Evolutionary conservation across 1,140 invertebrate species (phyloP), one percentile per base, ranked within the genome.

Genomic region (Drosophila seguyi): DNA sequence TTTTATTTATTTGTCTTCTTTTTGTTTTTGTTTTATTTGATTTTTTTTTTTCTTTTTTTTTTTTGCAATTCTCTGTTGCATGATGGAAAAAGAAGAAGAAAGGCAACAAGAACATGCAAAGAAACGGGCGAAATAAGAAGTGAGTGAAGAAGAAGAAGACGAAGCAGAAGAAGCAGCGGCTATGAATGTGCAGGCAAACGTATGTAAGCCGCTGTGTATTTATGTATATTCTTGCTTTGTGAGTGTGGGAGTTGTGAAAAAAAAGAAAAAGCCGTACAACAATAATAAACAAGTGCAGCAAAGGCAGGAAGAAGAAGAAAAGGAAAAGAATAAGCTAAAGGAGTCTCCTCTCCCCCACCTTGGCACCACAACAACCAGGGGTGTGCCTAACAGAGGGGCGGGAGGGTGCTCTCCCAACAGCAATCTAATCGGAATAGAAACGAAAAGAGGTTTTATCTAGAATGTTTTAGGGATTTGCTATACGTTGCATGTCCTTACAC

Each of bases 61-160:
- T 66, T 76, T 66, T 71, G 62, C 63, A 68, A 27, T 55, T 66
- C 72, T 75, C 72, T 75, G 73, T 75, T 75, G 73, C 73, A 75
- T 75, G 67, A 68, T 63, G 59, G 65, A 78, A 66, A 71, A 78
- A 69, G 65, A 66, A 77, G 74, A 78, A 66, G 56, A 78, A 77
- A 77, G 57, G 77, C 68, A 79, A 68, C 53, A 78, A 69, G 65
- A 77, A 77, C 61, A 55, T 50, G 56, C 52, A 67, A 71, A 74
- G 74, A 76, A 62, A 60, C 75, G 63, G n/a, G 52, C 53, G 36
- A 73, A 81, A 66, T 62, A 80, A 68, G 62, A 68, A 61, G 59
- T 42, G 75, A 53, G 31, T n/a, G 50, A 53, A 53, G 31, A 53
- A 52, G 45, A 60, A 68, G 42, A 75, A 79, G 42, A 56, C 65